Evolutionary conservation across 1,140 invertebrate species (phyloP).

Genomic region (Drosophila mauritiana): DNA sequence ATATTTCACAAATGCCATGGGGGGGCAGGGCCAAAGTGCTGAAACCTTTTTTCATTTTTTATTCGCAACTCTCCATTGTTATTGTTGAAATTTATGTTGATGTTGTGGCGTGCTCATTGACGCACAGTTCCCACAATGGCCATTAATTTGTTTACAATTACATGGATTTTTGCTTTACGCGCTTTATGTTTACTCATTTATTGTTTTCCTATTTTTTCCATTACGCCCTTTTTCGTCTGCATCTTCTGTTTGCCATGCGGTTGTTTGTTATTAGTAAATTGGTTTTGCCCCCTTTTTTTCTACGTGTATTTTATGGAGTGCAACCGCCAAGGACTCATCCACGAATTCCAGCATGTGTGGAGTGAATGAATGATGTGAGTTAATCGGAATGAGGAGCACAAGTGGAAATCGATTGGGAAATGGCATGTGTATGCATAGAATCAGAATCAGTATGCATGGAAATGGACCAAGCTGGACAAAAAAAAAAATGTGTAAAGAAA

Average conservation of each 20-base stretch:
- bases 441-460: not conserved
- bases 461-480: not conserved
- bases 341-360: constrained; percentile 14
- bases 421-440: constrained; percentile 1
- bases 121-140: constrained; percentile 52
- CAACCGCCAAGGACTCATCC: not conserved
- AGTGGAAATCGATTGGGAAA: constrained; percentile 16
- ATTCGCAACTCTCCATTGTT: constrained; percentile 1
- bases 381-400: constrained; percentile 10
- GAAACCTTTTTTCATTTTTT: not conserved
- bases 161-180: constrained; percentile 55
- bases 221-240: not conserved
- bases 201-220: constrained; percentile 30
- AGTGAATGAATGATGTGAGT: constrained; percentile 19
- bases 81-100: constrained; percentile 28
- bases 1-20: constrained; percentile 46
- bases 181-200: constrained; percentile 19
- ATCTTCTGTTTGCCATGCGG: constrained; percentile 5
- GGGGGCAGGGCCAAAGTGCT: not conserved
- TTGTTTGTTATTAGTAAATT: constrained; percentile 8
- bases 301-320: too few relatives aligned
- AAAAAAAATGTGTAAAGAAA: constrained; percentile 2
- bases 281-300: too few relatives aligned
- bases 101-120: constrained; percentile 59
- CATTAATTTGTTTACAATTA: constrained; percentile 66